These are phyloP conservation scores for Aquatica leii DNA, from an alignment of 2,888 invertebrate genomes.

Conservation along the genomic window DNA sequence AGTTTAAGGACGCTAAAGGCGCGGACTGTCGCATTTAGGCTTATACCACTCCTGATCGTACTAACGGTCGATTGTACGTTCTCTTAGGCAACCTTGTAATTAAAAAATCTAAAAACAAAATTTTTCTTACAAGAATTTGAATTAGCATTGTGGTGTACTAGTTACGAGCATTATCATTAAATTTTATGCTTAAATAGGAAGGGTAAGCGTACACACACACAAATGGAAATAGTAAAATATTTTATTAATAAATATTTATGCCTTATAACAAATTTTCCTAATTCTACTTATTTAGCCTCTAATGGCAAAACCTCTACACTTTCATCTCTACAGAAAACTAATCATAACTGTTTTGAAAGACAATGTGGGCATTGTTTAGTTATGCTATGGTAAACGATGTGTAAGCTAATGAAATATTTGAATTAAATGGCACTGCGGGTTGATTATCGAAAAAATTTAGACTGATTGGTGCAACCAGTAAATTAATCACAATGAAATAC, in stretches of 20 bases:
- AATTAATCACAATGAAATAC: constrained; percentile 12
- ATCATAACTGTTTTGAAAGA: constrained; percentile 26
- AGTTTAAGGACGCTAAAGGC: too few relatives aligned
- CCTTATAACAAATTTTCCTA: constrained; percentile 6
- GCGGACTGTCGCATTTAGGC: too few relatives aligned
- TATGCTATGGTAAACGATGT: constrained; percentile 20
- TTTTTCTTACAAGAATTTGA: too few relatives aligned
- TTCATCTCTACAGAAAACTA: not conserved
- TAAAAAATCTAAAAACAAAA: too few relatives aligned
- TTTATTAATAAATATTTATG: constrained; percentile 17
- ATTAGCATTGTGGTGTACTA: too few relatives aligned
- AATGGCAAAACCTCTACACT: constrained; percentile 11
- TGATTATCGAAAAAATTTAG: not conserved
- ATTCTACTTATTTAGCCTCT: constrained; percentile 34
- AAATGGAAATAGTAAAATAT: too few relatives aligned
- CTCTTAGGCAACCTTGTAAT: too few relatives aligned
- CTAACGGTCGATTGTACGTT: too few relatives aligned
- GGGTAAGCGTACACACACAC: too few relatives aligned
- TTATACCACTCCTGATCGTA: too few relatives aligned
- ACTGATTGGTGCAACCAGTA: constrained; percentile 1
- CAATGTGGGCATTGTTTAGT: constrained; percentile 27
- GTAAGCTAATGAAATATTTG: not conserved
- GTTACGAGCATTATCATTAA: too few relatives aligned
- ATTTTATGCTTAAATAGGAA: too few relatives aligned
- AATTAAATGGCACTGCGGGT: constrained; percentile 1